Evolutionary conservation across 2,888 invertebrate genomes (phyloP).

Genomic region (Drosophila meridiana): DNA sequence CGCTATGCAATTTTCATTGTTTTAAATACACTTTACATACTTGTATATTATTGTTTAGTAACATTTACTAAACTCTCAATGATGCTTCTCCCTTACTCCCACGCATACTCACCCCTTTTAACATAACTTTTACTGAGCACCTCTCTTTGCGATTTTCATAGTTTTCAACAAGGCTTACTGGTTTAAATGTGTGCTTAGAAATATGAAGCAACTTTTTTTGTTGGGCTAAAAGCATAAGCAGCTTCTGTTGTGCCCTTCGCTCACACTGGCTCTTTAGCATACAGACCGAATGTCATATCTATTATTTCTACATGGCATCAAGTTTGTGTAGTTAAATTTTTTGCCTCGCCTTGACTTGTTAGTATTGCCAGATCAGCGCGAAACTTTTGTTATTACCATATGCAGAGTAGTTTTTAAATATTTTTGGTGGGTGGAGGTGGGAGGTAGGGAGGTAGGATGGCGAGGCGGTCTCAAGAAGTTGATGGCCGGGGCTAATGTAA

Average conservation of each 20-base stretch:
- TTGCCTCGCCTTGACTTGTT: conserved; percentile 10
- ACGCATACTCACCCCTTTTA: neutral
- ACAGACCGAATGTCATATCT: neutral
- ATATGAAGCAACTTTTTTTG: neutral
- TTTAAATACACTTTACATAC: neutral
- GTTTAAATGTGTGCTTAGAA: neutral
- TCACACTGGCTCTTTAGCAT: neutral
- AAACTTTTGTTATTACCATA: conserved; percentile 48
- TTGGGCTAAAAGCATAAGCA: neutral
- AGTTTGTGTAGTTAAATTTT: conserved; percentile 3
- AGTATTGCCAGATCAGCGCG: conserved; percentile 16
- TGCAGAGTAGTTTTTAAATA: conserved; percentile 43
- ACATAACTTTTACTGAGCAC: neutral
- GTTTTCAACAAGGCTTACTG: neutral
- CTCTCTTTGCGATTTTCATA: conserved; percentile 1
- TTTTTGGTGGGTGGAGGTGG: neutral
- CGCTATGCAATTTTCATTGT: neutral
- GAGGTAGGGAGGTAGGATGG: too few species aligned
- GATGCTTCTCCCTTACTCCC: neutral
- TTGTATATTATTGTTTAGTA: neutral
- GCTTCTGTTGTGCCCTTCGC: neutral
- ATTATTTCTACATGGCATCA: neutral
- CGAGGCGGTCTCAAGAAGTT: neutral
- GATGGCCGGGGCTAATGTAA: conserved; percentile 35
- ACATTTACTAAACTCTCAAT: neutral